Evolutionary conservation across 2,797 vertebrate species (phyloP), one percentile per base, ranked within the genome.

Genomic region (Rhodeus uyekii): DNA sequence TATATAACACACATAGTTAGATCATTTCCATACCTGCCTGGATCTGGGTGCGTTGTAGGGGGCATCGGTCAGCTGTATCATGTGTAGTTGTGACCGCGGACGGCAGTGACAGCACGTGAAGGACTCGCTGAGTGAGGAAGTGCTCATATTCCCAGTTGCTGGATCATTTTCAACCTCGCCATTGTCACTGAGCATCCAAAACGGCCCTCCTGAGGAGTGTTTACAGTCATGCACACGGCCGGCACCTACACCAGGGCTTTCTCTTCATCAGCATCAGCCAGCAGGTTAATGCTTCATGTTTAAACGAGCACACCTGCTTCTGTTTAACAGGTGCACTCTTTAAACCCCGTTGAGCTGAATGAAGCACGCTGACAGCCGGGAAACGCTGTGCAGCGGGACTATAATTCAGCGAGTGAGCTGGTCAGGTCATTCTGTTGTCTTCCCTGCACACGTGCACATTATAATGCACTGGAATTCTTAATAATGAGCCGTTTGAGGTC

Each of bases 61-160:
- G 73, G 38, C 73, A 19, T 34, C 5, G 27, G 44, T 69, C 86
- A 89, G 75, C 83, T 87, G 84, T 63, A 82, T 90, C 88, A 85
- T 90, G 84, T 87, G 84, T 79, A 50, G 53, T 83, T 81, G 80
- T 87, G 76, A 86, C 86, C 50, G 78, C 79, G 80, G 87, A 85
- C 87, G 87, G 87, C 86, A 76, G 8, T 81, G 84, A 61, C 74
- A 81, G 87, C 85, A 88, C 83, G 77, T 87, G 88, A 89, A 90
- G 81, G 81, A 83, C 78, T 80, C 86, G 87, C 82, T 87, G 92
- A 90, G 78, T 81, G 92, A 93, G 53, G 69, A 76, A 83, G 80
- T 85, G 77, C 87, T 89, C 87, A 32, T 84, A 72, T 81, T 83
- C 80, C 80, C 14, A 48, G 76, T 81, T 87, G 44, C 69, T 77